These are phyloP conservation scores for Corydoras maculifer DNA, from an alignment of 2,113 vertebrate species.

Conservation along the genomic window DNA sequence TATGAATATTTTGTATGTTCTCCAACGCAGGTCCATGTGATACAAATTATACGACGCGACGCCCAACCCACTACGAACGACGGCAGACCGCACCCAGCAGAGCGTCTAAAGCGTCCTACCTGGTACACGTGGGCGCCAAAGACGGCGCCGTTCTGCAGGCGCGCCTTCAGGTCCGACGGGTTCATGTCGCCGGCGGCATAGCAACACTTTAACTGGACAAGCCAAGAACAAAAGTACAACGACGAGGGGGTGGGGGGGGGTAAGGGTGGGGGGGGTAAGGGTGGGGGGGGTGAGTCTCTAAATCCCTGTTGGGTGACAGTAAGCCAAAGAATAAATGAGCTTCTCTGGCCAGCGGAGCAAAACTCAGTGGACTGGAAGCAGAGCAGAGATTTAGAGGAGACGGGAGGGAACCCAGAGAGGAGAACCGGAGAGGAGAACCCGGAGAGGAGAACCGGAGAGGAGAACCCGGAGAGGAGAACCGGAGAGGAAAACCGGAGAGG, in stretches of 20 bases:
- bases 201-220: conserved; percentile 50
- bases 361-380: conserved; percentile 29
- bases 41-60: neutral
- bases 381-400: conserved; percentile 3
- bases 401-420: too few species aligned
- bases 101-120: conserved; percentile 58
- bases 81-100: neutral
- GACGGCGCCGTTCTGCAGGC: conserved; percentile 74
- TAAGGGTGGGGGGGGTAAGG: neutral
- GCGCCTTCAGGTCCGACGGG: conserved; percentile 57
- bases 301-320: conserved; percentile 45
- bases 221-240: conserved; percentile 32
- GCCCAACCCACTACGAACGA: neutral
- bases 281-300: conserved; percentile 23
- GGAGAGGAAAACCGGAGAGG: too few species aligned
- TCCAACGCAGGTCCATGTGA: too few species aligned
- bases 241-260: neutral
- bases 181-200: conserved; percentile 74
- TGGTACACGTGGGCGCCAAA: conserved; percentile 81
- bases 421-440: conserved; percentile 10
- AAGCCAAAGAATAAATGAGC: conserved; percentile 47
- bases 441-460: too few species aligned
- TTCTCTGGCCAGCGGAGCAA: conserved; percentile 24
- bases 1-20: too few species aligned
- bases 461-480: too few species aligned